phyloP scores from a whole-genome alignment of 2,888 invertebrate species.

The Merodon equestris region DNA sequence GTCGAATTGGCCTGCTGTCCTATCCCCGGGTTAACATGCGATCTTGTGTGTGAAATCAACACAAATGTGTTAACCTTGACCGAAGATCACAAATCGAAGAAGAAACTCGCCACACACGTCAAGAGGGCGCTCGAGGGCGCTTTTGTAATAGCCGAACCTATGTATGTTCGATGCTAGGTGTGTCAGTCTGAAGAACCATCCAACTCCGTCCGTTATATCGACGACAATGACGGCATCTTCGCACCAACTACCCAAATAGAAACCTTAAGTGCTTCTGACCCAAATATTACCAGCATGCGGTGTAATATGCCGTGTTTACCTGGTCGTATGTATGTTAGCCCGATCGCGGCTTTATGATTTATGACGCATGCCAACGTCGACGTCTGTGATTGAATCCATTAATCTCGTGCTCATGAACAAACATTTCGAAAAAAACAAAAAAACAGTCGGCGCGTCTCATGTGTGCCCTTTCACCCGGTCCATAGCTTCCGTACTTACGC shows the following conservation, averaged over 20 bases:
- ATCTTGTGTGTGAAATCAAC: conserved; percentile 42
- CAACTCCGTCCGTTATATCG: conserved; percentile 7
- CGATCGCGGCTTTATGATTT: conserved; percentile 48
- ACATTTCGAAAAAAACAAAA: background rate
- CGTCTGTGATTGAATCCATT: conserved; percentile 48
- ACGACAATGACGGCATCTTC: conserved; percentile 33
- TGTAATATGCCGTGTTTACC: conserved; percentile 63
- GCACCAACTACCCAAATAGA: conserved; percentile 52
- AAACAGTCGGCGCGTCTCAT: conserved; percentile 20
- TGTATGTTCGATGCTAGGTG: conserved; percentile 56
- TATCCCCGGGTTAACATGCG: conserved; percentile 15
- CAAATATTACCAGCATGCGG: conserved; percentile 61
- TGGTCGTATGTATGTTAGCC: conserved; percentile 50
- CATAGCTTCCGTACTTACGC: conserved; percentile 43
- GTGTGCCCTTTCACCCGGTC: conserved; percentile 34
- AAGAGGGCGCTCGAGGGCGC: conserved; percentile 64
- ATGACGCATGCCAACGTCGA: conserved; percentile 36
- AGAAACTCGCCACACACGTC: conserved; percentile 48
- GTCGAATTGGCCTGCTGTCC: conserved; percentile 60
- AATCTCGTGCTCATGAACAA: conserved; percentile 33
- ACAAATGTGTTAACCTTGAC: conserved; percentile 65
- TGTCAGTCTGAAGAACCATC: conserved; percentile 65
- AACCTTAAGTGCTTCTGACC: conserved; percentile 68
- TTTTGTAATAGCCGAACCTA: conserved; percentile 57
- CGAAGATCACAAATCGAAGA: conserved; percentile 44